Base-by-base conservation (phyloP, 1,140 invertebrate species). In the Drosophila nasuta region DNA sequence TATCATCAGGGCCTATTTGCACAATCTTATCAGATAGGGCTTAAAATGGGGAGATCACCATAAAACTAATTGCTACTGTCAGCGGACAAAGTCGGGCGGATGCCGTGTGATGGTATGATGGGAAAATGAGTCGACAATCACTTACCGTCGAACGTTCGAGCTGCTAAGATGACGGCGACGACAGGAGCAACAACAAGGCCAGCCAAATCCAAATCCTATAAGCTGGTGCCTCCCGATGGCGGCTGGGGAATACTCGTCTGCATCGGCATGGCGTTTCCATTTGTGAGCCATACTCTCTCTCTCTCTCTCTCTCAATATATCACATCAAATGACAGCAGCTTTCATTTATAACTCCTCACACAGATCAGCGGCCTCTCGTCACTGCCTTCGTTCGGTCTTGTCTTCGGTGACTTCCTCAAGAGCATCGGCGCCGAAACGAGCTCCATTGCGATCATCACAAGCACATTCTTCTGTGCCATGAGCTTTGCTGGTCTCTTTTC, bases 211-310 rank as follows among this genome's bases (percentile, higher is more conserved):
- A 85, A 67, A 20, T 38, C 58, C 20, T 88, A 85, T 17, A 77
- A 13, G 13, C 63, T 89, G 52, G 88, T 85, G 52, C 85, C 95
- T 6, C 95, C 95, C 0, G 94, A 96, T 75, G 95, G 95, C 38
- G 94, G 93, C 25, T 96, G 94, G 94, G 95, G 95, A 7, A 95
- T 95, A 82, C 82, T 94, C 1, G 93, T 96, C 28, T 94, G 94
- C 69, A 83, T 95, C 17, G 95, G 94, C 20, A 93, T 93, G 65
- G 91, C 94, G 10, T 65, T 95, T 17, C 94, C 93, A 7, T 94
- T 95, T 81, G 95, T 96, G 93, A 94, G 95, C 13, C 54, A 25
- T 46, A n/a, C 38, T 8, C 33, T 33, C 30, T 8, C 33, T 33
- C 30, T 8, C 5, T 33, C 20, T 25, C 20, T 8, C 5, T 6